Conservation (phyloP, 2,888 invertebrate species). For the Meteorus colon region DNA sequence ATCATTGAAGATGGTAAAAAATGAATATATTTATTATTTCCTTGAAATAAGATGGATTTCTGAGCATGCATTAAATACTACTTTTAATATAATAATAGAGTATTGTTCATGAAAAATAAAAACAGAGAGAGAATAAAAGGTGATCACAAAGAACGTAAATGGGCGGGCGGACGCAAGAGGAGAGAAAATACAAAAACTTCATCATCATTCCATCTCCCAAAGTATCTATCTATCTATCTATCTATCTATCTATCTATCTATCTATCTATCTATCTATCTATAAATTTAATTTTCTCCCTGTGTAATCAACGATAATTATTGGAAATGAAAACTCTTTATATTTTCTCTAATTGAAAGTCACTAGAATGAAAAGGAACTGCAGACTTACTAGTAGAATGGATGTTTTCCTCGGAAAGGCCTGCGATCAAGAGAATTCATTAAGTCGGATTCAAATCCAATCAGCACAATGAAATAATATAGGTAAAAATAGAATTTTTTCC, state of each 20-base stretch:
- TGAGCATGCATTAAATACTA: constrained; percentile 45
- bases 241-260: neutral
- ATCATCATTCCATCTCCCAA: neutral
- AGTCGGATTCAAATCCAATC: neutral
- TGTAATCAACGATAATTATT: constrained; percentile 36
- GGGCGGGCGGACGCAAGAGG: constrained; percentile 5
- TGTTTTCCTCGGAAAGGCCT: constrained; percentile 80
- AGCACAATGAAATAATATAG: constrained; percentile 1
- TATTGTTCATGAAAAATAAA: constrained; percentile 32
- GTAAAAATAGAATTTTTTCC: neutral
- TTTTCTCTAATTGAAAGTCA: constrained; percentile 4
- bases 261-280: neutral
- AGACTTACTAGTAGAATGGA: constrained; percentile 80
- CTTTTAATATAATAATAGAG: constrained; percentile 14
- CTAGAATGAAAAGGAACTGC: constrained; percentile 53
- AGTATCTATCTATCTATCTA: no score
- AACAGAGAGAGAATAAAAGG: constrained; percentile 24
- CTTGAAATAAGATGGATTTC: constrained; percentile 13
- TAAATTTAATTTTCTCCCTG: neutral
- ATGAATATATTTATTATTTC: neutral
- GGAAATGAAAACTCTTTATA: constrained; percentile 27
- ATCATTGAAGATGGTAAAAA: constrained; percentile 1
- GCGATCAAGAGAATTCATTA: constrained; percentile 62
- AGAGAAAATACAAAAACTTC: constrained; percentile 29
- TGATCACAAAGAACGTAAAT: constrained; percentile 19